These are phyloP conservation scores for Leistus spinibarbis DNA, from an alignment of 2,888 invertebrate genomes.

Conservation along the genomic window DNA sequence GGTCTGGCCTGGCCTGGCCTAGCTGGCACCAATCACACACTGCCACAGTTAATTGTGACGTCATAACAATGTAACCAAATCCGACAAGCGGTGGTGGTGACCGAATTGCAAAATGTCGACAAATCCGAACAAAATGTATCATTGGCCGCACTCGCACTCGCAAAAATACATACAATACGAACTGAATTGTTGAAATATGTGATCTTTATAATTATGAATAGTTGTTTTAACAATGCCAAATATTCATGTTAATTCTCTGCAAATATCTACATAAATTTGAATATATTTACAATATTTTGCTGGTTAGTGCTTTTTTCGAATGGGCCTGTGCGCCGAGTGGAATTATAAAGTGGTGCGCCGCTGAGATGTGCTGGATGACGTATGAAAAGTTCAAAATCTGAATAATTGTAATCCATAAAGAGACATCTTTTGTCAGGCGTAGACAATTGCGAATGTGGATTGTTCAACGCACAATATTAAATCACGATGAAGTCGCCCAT, in stretches of 20 bases:
- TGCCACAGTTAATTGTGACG: neutral
- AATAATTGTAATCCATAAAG: constrained; percentile 28
- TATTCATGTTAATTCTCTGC: too few relatives aligned
- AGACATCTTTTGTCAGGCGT: constrained; percentile 22
- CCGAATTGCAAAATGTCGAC: neutral
- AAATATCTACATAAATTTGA: too few relatives aligned
- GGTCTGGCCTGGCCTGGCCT: neutral
- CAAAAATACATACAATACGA: too few relatives aligned
- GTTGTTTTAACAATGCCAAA: too few relatives aligned
- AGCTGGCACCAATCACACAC: neutral
- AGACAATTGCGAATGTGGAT: constrained; percentile 26
- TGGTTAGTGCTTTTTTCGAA: too few relatives aligned
- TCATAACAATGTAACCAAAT: neutral
- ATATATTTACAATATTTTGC: too few relatives aligned
- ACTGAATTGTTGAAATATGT: too few relatives aligned
- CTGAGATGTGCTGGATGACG: neutral
- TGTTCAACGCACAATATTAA: constrained; percentile 21
- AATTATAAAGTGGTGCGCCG: constrained; percentile 4
- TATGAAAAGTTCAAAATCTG: constrained; percentile 14
- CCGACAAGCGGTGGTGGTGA: neutral
- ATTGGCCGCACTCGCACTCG: too few relatives aligned
- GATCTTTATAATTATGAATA: too few relatives aligned
- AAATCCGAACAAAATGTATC: neutral
- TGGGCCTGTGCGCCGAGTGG: too few relatives aligned
- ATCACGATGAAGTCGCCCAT: constrained; percentile 16